Conservation (phyloP, 2,113 vertebrate species). For the Ursus arctos region DNA sequence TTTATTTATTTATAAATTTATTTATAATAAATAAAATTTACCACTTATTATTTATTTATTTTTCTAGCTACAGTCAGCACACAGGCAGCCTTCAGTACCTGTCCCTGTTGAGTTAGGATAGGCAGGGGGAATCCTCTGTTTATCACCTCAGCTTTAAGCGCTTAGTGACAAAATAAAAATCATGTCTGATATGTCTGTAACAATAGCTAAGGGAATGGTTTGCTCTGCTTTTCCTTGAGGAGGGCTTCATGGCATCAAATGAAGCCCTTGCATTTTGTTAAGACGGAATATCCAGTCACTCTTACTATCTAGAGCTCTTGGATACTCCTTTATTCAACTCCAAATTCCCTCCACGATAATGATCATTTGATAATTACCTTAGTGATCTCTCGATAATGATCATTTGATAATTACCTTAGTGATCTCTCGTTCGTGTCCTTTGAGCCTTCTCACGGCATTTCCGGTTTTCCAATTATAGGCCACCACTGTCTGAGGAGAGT, state of each 20-base stretch:
- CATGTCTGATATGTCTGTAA: neutral
- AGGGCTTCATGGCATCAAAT: neutral
- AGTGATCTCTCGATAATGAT: slow-evolving; percentile 91
- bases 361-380: slow-evolving; percentile 90
- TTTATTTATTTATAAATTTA: neutral
- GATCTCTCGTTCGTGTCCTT: slow-evolving; percentile 94
- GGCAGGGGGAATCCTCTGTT: neutral
- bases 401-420: slow-evolving; percentile 93
- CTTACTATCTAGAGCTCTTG: neutral
- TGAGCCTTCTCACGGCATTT: slow-evolving; percentile 90
- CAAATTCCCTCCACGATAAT: neutral
- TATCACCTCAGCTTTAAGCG: neutral
- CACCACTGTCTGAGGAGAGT: slow-evolving; percentile 90
- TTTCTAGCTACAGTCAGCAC: neutral
- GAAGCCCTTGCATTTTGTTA: neutral
- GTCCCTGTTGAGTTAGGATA: neutral
- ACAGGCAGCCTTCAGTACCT: neutral
- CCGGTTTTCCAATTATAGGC: slow-evolving; percentile 95
- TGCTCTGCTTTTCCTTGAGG: neutral
- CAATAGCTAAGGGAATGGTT: neutral
- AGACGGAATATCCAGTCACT: neutral
- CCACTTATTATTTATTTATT: neutral
- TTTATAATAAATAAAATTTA: neutral
- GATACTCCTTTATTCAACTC: neutral
- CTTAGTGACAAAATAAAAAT: neutral